These are phyloP conservation scores for Clarias macrocephalus DNA, from an alignment of 2,113 vertebrate genomes.

Conservation along the genomic window DNA sequence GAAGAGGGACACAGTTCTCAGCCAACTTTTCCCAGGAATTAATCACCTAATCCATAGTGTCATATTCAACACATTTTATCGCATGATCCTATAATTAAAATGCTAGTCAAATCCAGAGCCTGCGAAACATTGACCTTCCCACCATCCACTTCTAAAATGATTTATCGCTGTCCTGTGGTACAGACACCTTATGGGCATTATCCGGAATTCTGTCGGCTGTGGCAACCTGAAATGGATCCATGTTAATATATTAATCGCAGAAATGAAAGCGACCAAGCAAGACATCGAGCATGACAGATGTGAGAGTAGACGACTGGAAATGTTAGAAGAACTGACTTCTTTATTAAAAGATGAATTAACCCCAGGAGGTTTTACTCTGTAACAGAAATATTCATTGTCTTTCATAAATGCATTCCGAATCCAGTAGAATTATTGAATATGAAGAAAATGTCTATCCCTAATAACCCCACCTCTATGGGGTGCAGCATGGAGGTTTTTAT, in stretches of 20 bases:
- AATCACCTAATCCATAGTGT: conserved; percentile 4
- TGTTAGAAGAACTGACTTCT: neutral
- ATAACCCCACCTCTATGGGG: neutral
- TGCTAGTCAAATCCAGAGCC: neutral
- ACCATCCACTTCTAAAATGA: neutral
- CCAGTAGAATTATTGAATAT: too few species aligned
- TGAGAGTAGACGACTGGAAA: neutral
- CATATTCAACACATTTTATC: conserved; percentile 11
- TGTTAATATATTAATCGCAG: neutral
- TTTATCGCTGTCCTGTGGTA: neutral
- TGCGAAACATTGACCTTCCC: neutral
- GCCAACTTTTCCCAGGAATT: neutral
- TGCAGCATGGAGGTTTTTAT: neutral
- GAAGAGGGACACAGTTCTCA: neutral
- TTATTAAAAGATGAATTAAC: neutral
- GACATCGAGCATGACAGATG: neutral
- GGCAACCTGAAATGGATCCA: neutral
- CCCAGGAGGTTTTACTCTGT: neutral
- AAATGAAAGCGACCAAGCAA: neutral
- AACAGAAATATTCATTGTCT: neutral
- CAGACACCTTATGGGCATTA: neutral
- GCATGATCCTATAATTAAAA: neutral
- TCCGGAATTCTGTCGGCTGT: neutral
- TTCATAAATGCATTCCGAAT: neutral
- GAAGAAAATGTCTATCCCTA: neutral